A percentile compares a stretch with the other conserved stretches of the same genome.
phyloP scores from a whole-genome alignment of 2,797 vertebrate species.

The Coccyzus lansbergi region DNA sequence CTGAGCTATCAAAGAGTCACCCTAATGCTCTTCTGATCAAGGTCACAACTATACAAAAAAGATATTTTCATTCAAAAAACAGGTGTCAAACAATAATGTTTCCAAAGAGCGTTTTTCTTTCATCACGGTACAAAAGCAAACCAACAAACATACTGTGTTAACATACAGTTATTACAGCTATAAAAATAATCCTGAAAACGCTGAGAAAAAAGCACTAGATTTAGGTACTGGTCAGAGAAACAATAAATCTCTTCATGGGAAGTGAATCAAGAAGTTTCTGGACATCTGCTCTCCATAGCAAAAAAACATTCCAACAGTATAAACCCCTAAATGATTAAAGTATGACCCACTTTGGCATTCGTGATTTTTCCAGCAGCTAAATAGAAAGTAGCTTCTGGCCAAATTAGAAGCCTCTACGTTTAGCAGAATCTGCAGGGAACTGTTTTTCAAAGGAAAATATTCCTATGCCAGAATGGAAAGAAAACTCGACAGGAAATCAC shows the following conservation, averaged over 20 bases:
- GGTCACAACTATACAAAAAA: neutral
- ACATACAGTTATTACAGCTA: neutral
- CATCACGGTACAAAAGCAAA: neutral
- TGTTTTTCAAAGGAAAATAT: slow-evolving; percentile 59
- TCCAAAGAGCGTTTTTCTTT: neutral
- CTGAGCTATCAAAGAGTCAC: neutral
- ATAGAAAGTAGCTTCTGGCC: slow-evolving; percentile 39
- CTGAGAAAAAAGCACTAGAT: neutral
- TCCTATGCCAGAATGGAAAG: slow-evolving; percentile 13
- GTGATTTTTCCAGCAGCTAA: slow-evolving; percentile 57
- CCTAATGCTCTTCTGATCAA: neutral
- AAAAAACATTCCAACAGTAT: neutral
- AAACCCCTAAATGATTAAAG: slow-evolving; percentile 27
- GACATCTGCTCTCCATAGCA: slow-evolving; percentile 32
- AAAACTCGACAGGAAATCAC: neutral
- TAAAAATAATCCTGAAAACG: neutral
- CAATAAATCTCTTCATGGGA: neutral
- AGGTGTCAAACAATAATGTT: neutral
- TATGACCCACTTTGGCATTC: slow-evolving; percentile 25
- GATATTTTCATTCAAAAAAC: neutral
- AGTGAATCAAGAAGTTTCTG: neutral
- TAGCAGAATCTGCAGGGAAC: slow-evolving; percentile 37
- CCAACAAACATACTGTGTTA: neutral
- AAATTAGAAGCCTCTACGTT: slow-evolving; percentile 48
- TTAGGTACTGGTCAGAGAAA: slow-evolving; percentile 7